Evolutionary conservation across 2,797 vertebrate genomes (phyloP), one percentile per base, ranked within the genome.

Genomic region (Neostethus bicornis): DNA sequence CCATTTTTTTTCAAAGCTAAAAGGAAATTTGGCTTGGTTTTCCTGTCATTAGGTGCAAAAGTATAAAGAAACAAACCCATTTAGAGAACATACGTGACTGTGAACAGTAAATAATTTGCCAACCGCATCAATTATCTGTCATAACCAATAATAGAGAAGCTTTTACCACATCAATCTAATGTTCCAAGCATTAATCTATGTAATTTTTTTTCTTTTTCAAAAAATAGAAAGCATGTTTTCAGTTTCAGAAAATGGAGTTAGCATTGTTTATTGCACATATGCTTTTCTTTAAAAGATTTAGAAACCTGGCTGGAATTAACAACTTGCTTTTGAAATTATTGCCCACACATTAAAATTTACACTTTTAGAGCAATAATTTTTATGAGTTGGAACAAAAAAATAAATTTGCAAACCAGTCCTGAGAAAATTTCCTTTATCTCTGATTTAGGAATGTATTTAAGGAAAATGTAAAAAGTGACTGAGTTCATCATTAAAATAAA

Each of bases 21-120:
- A 35, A 35, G 24, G 4, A 47, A 10, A 44, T 23, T 29, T 34
- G 49, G 41, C 42, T 8, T 20, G 14, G 29, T 39, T 31, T 46
- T 46, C 48, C 23, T 26, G 24, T 60, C 29, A 38, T 6, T 23
- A 20, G 28, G 13, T 20, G 23, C 43, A 46, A 38, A 56, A 29
- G 28, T 2, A 10, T 28, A 10, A 20, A 0, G 5, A 44, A 14
- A 24, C 0, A 44, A 37, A 35, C 25, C 52, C 3, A 25, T 14
- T 24, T 35, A 5, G 23, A 37, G 16, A 9, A 39, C 28, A 49
- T 20, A n/a, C 12, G 26, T 11, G 11, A 37, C 23, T 14, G 12
- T 2, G 20, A 28, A 0, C 11, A 50, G 43, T 43, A 28, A 60
- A 39, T 4, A 5, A 8, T 55, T 23, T 24, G n/a, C 25, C 23